Conservation (phyloP, 2,797 vertebrate genomes). For the Adrianichthys oophorus region DNA sequence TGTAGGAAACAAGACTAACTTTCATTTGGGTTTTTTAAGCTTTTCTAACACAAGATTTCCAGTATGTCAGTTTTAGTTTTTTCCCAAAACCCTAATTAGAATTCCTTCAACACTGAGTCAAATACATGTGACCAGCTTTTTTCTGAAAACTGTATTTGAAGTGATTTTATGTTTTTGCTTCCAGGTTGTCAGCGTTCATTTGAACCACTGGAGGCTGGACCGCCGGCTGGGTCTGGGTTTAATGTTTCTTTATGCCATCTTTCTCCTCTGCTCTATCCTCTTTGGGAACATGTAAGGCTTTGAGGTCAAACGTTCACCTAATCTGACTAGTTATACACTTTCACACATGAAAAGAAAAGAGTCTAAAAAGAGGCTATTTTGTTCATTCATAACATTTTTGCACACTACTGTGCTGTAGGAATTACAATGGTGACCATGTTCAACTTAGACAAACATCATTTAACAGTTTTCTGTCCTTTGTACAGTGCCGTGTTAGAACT, state of each 20-base stretch:
- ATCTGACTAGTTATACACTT: conserved; percentile 14
- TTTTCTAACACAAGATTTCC: no score
- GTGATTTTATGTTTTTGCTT: background rate
- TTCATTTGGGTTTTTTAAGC: no score
- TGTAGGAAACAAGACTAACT: no score
- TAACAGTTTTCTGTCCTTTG: conserved; percentile 7
- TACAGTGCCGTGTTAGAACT: conserved; percentile 34
- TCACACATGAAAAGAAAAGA: conserved; percentile 47
- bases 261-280: conserved; percentile 82
- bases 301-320: conserved; percentile 28
- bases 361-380: conserved; percentile 12
- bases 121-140: no score
- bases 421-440: conserved; percentile 14
- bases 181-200: conserved; percentile 78
- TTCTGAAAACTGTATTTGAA: no score
- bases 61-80: no score
- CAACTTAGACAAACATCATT: conserved; percentile 28
- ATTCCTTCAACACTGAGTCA: no score
- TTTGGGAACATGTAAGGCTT: conserved; percentile 79
- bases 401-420: conserved; percentile 32
- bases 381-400: conserved; percentile 27
- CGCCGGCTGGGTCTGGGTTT: conserved; percentile 77
- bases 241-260: conserved; percentile 79
- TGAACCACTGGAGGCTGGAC: conserved; percentile 83
- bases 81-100: no score